phyloP scores from a whole-genome alignment of 2,113 vertebrate species.

The Phyllopteryx taeniolatus region DNA sequence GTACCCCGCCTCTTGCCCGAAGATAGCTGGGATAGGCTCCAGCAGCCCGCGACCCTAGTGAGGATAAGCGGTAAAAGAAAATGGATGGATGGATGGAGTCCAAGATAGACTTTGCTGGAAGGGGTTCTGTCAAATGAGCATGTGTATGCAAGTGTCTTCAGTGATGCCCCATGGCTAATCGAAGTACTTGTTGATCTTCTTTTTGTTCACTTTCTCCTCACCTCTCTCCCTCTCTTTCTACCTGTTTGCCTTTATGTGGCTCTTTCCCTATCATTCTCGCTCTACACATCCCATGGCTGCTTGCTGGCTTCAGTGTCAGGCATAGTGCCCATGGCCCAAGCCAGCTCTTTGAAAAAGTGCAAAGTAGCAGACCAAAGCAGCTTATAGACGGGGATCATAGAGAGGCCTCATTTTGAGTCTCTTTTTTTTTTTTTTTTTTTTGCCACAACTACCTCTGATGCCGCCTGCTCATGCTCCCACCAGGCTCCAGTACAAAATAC shows the following conservation, averaged over 20 bases:
- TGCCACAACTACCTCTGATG: conserved; percentile 31
- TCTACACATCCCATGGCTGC: conserved; percentile 30
- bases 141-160: conserved; percentile 23
- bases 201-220: conserved; percentile 19
- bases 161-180: conserved; percentile 40
- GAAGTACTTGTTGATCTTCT: conserved; percentile 28
- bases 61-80: too few species aligned
- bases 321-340: conserved; percentile 53
- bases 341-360: conserved; percentile 65
- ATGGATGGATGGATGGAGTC: conserved; percentile 16
- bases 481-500: conserved; percentile 43
- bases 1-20: too few species aligned
- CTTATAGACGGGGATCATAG: conserved; percentile 54
- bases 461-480: conserved; percentile 41
- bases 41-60: too few species aligned
- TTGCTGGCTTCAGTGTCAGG: conserved; percentile 43
- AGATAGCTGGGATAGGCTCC: too few species aligned
- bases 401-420: conserved; percentile 40
- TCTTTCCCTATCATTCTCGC: conserved; percentile 18
- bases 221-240: conserved; percentile 16
- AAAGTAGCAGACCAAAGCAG: conserved; percentile 62
- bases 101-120: conserved; percentile 44
- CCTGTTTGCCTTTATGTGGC: conserved; percentile 8
- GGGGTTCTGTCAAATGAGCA: conserved; percentile 28
- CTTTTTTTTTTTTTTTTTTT: conserved; percentile 19